These are phyloP conservation scores for Meriones unguiculatus DNA, from an alignment of 2,113 vertebrate genomes.

Conservation along the genomic window DNA sequence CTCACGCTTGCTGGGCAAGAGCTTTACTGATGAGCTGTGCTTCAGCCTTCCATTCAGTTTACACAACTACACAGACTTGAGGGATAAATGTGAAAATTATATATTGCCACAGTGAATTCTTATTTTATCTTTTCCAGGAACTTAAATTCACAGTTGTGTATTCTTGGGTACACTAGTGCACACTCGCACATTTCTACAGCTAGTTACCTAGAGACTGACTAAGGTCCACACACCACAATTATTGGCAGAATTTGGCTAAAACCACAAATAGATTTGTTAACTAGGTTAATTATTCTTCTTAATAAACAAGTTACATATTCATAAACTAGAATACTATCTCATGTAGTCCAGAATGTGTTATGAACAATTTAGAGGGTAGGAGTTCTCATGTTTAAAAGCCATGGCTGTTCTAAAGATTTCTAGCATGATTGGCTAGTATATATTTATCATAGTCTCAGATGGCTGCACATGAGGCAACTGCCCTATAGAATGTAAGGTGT, in stretches of 20 bases:
- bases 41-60: not conserved
- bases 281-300: not conserved
- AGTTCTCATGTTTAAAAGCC: constrained; percentile 1
- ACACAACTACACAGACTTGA: not conserved
- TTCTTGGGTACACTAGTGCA: not conserved
- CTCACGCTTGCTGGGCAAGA: not conserved
- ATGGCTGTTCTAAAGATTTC: not conserved
- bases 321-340: not conserved
- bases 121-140: constrained; percentile 25
- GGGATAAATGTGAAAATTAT: not conserved
- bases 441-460: not conserved
- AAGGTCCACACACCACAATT: not conserved
- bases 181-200: not conserved
- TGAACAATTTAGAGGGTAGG: not conserved
- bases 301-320: not conserved
- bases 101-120: not conserved
- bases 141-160: not conserved
- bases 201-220: not conserved
- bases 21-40: not conserved
- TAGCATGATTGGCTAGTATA: not conserved
- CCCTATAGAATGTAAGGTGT: not conserved
- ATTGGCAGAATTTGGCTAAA: not conserved
- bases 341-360: not conserved
- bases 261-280: not conserved
- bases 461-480: not conserved